Evolutionary conservation across 2,888 invertebrate genomes (phyloP).

Genomic region (Oligia latruncula): DNA sequence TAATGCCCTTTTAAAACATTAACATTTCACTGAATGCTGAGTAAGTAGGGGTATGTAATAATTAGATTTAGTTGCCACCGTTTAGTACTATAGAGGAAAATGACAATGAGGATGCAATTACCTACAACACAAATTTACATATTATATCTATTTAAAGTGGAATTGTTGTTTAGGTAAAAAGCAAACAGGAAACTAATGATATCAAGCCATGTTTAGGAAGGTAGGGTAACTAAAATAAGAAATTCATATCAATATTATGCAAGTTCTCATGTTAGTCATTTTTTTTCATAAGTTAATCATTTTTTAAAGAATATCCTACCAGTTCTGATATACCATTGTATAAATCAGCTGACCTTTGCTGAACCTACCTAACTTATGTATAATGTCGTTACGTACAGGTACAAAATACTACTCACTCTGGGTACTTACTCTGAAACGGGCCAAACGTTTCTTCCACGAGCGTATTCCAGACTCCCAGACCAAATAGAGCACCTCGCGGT

Average conservation of each 20-base stretch:
- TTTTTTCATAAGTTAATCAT: neutral
- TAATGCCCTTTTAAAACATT: constrained; percentile 19
- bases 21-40: constrained; percentile 22
- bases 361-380: neutral
- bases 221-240: neutral
- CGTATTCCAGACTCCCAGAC: constrained; percentile 98
- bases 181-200: constrained; percentile 16
- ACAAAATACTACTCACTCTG: neutral
- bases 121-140: constrained; percentile 40
- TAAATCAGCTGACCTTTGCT: constrained; percentile 25
- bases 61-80: constrained; percentile 29
- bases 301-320: neutral
- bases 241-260: neutral
- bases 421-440: constrained; percentile 95
- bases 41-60: constrained; percentile 17
- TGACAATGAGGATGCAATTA: constrained; percentile 15
- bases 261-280: neutral
- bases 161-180: constrained; percentile 3
- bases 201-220: constrained; percentile 3
- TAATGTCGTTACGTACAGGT: neutral
- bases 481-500: constrained; percentile 98
- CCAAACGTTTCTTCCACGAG: constrained; percentile 98
- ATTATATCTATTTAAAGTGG: constrained; percentile 18
- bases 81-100: constrained; percentile 35
- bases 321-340: neutral